Evolutionary conservation across 2,113 vertebrate genomes (phyloP), one percentile per base, ranked within the genome.

Genomic region (Pelusios castaneus): DNA sequence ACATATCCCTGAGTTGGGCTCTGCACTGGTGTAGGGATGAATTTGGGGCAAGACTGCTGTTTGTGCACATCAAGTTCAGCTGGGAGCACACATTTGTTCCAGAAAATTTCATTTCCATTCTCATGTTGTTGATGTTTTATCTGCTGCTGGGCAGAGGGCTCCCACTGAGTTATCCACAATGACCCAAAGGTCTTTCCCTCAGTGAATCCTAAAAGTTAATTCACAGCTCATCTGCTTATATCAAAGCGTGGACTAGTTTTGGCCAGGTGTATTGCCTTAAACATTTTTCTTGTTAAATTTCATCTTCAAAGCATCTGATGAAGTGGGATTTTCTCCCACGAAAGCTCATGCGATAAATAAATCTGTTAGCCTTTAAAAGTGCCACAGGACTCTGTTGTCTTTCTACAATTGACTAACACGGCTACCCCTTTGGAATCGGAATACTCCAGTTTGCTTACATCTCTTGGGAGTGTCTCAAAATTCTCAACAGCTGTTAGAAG

Each of bases 191-290:
- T 85, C 87, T 97, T 95, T 95, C 89, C 87, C 83, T 82, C 83
- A 79, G 81, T 80, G 83, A 31, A 89, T 80, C 38, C 78, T 80
- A 49, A 41, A 92, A 91, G 83, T 95, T 97, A 91, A 89, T 41
- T 93, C 78, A 60, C 45, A 49, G 73, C 89, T 78, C 76, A 81
- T 89, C 89, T 86, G 47, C 70, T 95, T 95, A 95, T 0, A 0
- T 93, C 90, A 95, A 96, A 94, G 79, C 92, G 82, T 52, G 75
- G 80, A 88, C 85, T 96, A 89, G 95, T 95, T 95, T 92, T 94
- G 85, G 89, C 87, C 67, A 80, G 85, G 82, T 63, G 91, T 56
- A 80, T 89, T 87, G 73, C 70, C 2, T 11, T 92, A 80, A 47
- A 47, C 41, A 84, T 90, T 95, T 96, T 96, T 90, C 83, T n/a